Base-by-base conservation (phyloP, 2,113 vertebrate species). In the Lipophrys pholis region DNA sequence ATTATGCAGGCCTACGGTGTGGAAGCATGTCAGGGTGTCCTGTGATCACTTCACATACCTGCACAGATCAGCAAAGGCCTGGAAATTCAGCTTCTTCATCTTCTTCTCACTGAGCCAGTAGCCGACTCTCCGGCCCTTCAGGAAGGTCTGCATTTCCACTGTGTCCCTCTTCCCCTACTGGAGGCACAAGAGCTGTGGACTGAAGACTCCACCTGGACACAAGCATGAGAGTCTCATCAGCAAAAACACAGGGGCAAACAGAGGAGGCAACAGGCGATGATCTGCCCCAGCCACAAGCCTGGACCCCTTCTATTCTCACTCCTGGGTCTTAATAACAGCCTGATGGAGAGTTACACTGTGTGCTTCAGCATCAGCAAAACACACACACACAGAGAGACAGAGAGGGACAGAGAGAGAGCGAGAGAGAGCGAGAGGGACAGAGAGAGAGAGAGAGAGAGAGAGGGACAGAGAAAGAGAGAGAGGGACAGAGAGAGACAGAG, bases 71-170 rank as follows among this genome's bases (percentile, higher is more conserved):
- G 96, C 96, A 87, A 98, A 99, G 86, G 96, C 96, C 93, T 97
- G 95, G 68, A 99, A 99, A 94, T 99, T 98, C 71, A 99, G 95
- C 85, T 99, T 99, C 93, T 97, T 98, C 91, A 97, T 96, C 87
- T 99, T 99, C 94, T 99, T 99, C 87, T 99, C 97, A 79, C 97
- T 99, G 92, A 99, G 95, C 97, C 97, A 99, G 91, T 98, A 99
- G 71, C 97, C 97, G 73, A 99, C 96, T 78, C 96, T 89, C 84
- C 96, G 96, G 84, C 97, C 96, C 87, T 95, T 95, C 80, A 98
- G 90, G 80, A 98, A 99, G 72, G 97, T 99, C 95, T 98, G 97
- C 97, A 99, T 99, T 89, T 93, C 71, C 62, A 58, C 80, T 21
- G 74, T 57, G 77, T 80, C 65, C 66, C 84, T 62, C 61, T 38